These are phyloP conservation scores for Rhodeus uyekii DNA, from an alignment of 2,797 vertebrate genomes.

Conservation along the genomic window DNA sequence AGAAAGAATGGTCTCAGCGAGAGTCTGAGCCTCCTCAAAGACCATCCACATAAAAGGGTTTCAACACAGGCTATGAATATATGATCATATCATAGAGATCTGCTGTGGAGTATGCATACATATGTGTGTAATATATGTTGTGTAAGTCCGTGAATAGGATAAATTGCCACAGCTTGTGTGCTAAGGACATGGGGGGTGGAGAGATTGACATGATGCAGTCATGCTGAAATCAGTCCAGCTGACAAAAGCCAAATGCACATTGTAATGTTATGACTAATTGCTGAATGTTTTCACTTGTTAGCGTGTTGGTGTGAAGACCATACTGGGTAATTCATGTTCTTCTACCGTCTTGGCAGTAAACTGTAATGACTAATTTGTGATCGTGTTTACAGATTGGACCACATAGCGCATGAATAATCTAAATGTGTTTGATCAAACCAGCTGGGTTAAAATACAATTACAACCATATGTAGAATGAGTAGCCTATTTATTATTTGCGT, in stretches of 20 bases:
- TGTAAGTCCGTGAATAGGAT: slow-evolving; percentile 9
- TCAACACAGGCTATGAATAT: slow-evolving; percentile 9
- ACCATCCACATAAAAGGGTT: slow-evolving; percentile 3
- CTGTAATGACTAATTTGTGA: slow-evolving; percentile 53
- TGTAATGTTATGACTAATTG: slow-evolving; percentile 53
- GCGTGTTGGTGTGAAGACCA: slow-evolving; percentile 40
- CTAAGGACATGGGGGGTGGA: neutral
- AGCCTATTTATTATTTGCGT: neutral
- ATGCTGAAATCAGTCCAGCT: slow-evolving; percentile 25
- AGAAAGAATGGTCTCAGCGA: slow-evolving; percentile 23
- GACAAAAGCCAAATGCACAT: slow-evolving; percentile 53
- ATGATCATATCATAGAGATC: neutral
- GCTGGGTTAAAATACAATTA: slow-evolving; percentile 52
- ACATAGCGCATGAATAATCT: slow-evolving; percentile 48
- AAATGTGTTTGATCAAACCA: slow-evolving; percentile 50
- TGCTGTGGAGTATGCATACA: slow-evolving; percentile 4
- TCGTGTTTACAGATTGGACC: slow-evolving; percentile 53
- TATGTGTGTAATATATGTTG: slow-evolving; percentile 14
- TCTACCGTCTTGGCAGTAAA: slow-evolving; percentile 50
- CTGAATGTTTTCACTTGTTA: slow-evolving; percentile 47
- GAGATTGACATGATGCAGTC: slow-evolving; percentile 32
- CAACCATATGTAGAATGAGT: slow-evolving; percentile 3
- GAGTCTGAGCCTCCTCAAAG: slow-evolving; percentile 35
- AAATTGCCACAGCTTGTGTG: slow-evolving; percentile 21
- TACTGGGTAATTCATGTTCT: slow-evolving; percentile 43